phyloP scores from a whole-genome alignment of 2,888 invertebrate genomes.

The Arenicola marina region DNA sequence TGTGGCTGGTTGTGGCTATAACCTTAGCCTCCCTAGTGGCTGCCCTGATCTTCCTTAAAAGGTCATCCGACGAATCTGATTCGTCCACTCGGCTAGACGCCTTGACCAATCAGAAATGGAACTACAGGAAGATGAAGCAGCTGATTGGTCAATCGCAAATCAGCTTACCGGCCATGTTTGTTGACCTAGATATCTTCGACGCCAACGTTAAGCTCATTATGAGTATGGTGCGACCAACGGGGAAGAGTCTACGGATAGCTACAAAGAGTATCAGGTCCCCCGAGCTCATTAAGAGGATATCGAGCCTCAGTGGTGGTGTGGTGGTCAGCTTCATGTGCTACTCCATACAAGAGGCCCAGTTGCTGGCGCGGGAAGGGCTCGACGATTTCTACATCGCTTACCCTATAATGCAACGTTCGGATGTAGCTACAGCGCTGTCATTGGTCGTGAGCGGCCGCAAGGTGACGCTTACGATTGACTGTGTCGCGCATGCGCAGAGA shows the following conservation, averaged over 20 bases:
- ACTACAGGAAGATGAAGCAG: too few species aligned
- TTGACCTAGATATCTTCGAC: constrained; percentile 13
- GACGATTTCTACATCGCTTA: constrained; percentile 15
- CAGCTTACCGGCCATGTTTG: constrained; percentile 9
- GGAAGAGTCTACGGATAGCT: constrained; percentile 9
- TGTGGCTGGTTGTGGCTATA: too few species aligned
- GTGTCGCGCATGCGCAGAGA: not conserved
- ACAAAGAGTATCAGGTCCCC: constrained; percentile 9
- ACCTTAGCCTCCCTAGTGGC: too few species aligned
- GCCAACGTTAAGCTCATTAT: not conserved
- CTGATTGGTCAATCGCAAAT: too few species aligned
- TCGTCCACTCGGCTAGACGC: too few species aligned
- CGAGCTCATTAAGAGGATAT: not conserved
- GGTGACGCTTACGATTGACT: constrained; percentile 8
- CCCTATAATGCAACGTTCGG: constrained; percentile 4
- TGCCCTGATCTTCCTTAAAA: too few species aligned
- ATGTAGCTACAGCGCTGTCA: not conserved
- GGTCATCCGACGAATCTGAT: too few species aligned
- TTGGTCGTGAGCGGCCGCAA: not conserved
- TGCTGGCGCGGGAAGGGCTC: not conserved
- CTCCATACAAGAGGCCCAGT: constrained; percentile 1
- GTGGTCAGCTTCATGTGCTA: constrained; percentile 11
- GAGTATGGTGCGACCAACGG: not conserved
- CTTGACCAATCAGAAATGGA: too few species aligned
- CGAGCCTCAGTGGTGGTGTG: not conserved